Evolutionary conservation across 2,888 invertebrate genomes (phyloP).

Genomic region (Limnephilus lunatus): DNA sequence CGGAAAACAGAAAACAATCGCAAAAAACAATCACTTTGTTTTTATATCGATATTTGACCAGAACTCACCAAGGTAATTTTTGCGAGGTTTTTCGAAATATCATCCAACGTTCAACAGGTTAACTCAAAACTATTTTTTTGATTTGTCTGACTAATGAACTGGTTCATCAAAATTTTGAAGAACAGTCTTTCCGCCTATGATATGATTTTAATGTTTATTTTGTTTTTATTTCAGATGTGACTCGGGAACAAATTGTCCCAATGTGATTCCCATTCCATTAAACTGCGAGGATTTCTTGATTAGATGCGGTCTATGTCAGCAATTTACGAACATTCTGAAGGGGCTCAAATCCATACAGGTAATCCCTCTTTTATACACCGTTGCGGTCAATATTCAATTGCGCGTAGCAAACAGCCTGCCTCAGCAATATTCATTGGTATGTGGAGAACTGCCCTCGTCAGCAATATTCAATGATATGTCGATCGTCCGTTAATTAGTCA

Average conservation of each 20-base stretch:
- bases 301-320: slow-evolving; percentile 82
- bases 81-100: too few species aligned
- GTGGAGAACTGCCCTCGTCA: not conserved
- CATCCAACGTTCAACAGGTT: too few species aligned
- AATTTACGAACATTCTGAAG: slow-evolving; percentile 84
- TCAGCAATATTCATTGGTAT: not conserved
- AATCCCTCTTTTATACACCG: slow-evolving; percentile 56
- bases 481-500: too few species aligned
- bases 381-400: too few species aligned
- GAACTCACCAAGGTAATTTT: too few species aligned
- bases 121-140: too few species aligned
- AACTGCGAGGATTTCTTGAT: slow-evolving; percentile 84
- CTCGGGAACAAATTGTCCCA: slow-evolving; percentile 80
- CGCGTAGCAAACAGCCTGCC: not conserved
- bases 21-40: too few species aligned
- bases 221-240: slow-evolving; percentile 76
- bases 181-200: not conserved
- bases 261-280: slow-evolving; percentile 80
- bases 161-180: not conserved
- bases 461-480: too few species aligned
- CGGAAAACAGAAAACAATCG: too few species aligned
- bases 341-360: slow-evolving; percentile 85
- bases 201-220: not conserved
- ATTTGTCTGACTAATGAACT: too few species aligned
- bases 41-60: too few species aligned